A percentile compares a stretch with the other conserved stretches of the same genome.
phyloP scores from a whole-genome alignment of 2,113 vertebrate genomes.

The Malurus cyaneus region DNA sequence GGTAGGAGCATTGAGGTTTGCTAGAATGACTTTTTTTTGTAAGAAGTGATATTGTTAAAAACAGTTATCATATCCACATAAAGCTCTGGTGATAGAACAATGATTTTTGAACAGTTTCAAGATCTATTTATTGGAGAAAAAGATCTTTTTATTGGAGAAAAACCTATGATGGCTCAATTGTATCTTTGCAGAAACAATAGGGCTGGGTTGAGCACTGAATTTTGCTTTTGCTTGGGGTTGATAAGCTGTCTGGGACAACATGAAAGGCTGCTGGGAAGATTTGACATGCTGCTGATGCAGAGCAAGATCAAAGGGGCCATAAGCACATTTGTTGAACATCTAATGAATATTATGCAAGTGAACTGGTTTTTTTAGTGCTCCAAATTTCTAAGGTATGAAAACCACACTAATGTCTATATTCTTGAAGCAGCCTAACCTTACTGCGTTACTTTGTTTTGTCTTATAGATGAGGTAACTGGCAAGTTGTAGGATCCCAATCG shows the following conservation, averaged over 20 bases:
- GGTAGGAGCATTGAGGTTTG: background rate
- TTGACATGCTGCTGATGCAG: background rate
- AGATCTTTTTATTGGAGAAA: background rate
- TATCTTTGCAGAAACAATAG: background rate
- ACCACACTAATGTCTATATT: background rate
- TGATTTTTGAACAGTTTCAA: background rate
- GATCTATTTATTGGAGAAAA: background rate
- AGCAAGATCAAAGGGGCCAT: slow-evolving; percentile 5
- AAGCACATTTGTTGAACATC: background rate
- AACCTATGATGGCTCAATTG: background rate
- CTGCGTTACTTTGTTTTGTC: background rate
- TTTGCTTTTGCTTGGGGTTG: background rate
- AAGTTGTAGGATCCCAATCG: rapidly evolving
- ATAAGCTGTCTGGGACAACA: background rate
- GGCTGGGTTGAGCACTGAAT: background rate
- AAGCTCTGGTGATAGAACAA: background rate
- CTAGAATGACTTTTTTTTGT: background rate
- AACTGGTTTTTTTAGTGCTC: background rate
- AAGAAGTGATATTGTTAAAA: background rate
- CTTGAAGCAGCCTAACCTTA: background rate
- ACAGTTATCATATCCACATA: background rate
- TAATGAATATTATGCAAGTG: slow-evolving; percentile 7
- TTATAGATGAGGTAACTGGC: background rate
- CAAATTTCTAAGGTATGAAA: background rate
- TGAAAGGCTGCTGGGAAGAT: background rate